phyloP scores from a whole-genome alignment of 2,113 vertebrate genomes.

The Pyrgilauda ruficollis region DNA sequence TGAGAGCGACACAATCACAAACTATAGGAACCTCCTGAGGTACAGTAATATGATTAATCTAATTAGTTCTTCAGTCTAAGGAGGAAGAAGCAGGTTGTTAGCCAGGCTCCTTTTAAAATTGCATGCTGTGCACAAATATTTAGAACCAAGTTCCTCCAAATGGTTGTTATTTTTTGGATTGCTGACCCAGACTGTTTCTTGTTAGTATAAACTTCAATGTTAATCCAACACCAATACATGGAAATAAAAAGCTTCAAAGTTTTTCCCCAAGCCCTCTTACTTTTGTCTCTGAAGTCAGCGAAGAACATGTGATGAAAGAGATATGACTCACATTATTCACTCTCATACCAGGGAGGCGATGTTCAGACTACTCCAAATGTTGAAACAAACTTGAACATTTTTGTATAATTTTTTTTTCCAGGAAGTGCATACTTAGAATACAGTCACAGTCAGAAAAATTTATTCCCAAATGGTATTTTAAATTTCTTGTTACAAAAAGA shows the following conservation, averaged over 20 bases:
- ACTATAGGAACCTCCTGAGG: not conserved
- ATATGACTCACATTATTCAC: not conserved
- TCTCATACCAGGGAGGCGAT: rapidly evolving
- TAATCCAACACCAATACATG: not conserved
- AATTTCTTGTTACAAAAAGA: not conserved
- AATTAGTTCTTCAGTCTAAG: not conserved
- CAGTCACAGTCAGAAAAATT: not conserved
- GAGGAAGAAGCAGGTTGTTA: not conserved
- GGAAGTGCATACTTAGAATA: not conserved
- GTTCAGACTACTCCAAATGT: not conserved
- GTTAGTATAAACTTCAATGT: not conserved
- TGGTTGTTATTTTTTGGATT: not conserved
- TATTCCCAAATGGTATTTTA: not conserved
- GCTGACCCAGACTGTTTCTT: not conserved
- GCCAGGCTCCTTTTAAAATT: not conserved
- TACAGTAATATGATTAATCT: not conserved
- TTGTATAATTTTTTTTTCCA: not conserved
- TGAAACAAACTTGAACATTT: not conserved
- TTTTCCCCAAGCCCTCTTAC: not conserved
- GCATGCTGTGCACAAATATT: not conserved
- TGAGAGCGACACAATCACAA: not conserved
- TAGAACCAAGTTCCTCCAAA: not conserved
- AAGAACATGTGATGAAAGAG: not conserved
- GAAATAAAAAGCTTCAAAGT: not conserved
- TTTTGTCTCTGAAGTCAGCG: not conserved